These are phyloP conservation scores for Leptinotarsa rubiginosa DNA, from an alignment of 2,888 invertebrate genomes.

Conservation along the genomic window DNA sequence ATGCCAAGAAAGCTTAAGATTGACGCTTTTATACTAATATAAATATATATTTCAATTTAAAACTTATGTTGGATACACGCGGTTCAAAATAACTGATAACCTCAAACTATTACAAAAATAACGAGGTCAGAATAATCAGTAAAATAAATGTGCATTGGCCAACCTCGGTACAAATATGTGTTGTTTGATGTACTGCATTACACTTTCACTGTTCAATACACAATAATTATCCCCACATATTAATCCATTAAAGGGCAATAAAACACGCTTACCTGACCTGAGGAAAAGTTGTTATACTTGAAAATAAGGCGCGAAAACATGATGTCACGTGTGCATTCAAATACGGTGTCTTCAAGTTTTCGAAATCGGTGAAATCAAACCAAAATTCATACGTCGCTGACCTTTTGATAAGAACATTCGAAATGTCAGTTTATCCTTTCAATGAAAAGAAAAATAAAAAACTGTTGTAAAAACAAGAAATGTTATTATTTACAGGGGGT, in stretches of 20 bases:
- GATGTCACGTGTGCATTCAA: neutral
- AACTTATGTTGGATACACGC: neutral
- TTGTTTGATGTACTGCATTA: neutral
- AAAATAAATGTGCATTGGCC: slow-evolving; percentile 21
- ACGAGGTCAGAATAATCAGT: slow-evolving; percentile 11
- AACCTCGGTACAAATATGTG: slow-evolving; percentile 4
- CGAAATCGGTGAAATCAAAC: neutral
- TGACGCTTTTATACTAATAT: slow-evolving; percentile 15
- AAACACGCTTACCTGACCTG: neutral
- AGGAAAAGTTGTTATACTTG: slow-evolving; percentile 44
- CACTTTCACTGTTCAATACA: too few relatives aligned
- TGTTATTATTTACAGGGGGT: neutral
- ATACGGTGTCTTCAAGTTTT: neutral
- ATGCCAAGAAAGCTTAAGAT: neutral
- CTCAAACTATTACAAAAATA: slow-evolving; percentile 19
- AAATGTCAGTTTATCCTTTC: neutral
- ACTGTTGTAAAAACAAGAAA: neutral
- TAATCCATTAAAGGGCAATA: neutral
- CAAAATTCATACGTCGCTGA: neutral
- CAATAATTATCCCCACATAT: too few relatives aligned
- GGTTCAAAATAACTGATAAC: slow-evolving; percentile 29
- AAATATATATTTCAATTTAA: neutral
- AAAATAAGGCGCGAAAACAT: slow-evolving; percentile 49
- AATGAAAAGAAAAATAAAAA: neutral
- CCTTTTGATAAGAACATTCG: neutral